Evolutionary conservation across 2,113 vertebrate genomes (phyloP), one percentile per base, ranked within the genome.

Genomic region (Psilopsiagon aymara): DNA sequence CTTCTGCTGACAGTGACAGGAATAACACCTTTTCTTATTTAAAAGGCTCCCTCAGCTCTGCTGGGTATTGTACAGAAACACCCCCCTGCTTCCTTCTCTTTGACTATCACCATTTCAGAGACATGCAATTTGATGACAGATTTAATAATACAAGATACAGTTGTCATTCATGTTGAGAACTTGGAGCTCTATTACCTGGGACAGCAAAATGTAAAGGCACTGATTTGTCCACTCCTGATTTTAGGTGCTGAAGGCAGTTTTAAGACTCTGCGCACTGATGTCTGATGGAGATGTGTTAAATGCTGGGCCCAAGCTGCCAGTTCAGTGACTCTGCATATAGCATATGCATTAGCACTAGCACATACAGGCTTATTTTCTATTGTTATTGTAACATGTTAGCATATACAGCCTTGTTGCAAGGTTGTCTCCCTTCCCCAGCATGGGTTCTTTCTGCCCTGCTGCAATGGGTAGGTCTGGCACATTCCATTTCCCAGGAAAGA

Each of bases 151-250:
- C 2, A 9, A 68, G 86, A 86, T 85, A 55, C 49, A 71, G 43
- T 64, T 79, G 84, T 90, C 82, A 91, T 74, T 90, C 23, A 31
- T 15, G 20, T 79, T 88, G 93, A 93, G 89, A 63, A 74, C 80
- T 78, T 53, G 89, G 63, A 95, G 82, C 62, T 90, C 33, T 93
- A 79, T 97, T 95, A 94, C 92, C 96, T 86, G 82, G 79, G 93
- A 81, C 21, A 75, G 89, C 66, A 85, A 51, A 88, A 44, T 1
- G 0, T 29, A 55, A 94, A 92, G 69, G 66, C 39, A 13, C 60
- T 37, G n/a, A 35, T 88, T 46, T 63, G 41, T 77, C 86, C 83
- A 53, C 33, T 23, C 73, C 29, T 51, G 57, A 4, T 77, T 95
- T 75, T 63, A 81, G 88, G 63, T 70, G 49, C 86, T 73, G 31